Percentiles rank a stretch among this genome's conserved stretches.
Evolutionary conservation across 2,888 invertebrate species (phyloP).

Genomic region (Drosophila subquinaria): DNA sequence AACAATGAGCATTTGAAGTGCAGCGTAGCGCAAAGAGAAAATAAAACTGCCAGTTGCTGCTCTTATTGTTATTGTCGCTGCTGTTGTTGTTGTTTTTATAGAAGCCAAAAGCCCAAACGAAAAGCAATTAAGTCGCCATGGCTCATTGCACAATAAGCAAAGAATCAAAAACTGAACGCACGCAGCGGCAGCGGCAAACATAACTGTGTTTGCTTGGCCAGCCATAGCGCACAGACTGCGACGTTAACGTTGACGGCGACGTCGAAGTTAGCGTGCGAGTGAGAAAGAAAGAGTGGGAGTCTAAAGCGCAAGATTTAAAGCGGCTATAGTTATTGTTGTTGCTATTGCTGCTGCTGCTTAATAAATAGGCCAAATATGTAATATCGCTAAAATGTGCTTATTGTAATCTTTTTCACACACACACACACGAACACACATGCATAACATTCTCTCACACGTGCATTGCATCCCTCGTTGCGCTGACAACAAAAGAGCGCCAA

Average conservation of each 20-base stretch:
- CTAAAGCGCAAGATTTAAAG: constrained; percentile 29
- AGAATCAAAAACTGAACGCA: constrained; percentile 68
- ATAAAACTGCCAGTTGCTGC: constrained; percentile 49
- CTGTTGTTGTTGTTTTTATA: constrained; percentile 36
- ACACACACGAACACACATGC: constrained; percentile 31
- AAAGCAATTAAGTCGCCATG: constrained; percentile 80
- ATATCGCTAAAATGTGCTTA: constrained; percentile 79
- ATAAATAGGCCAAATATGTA: constrained; percentile 79
- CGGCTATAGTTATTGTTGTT: constrained; percentile 31
- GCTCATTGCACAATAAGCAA: constrained; percentile 81
- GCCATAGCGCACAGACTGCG: constrained; percentile 56
- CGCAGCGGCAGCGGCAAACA: constrained; percentile 61
- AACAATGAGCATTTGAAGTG: constrained; percentile 72
- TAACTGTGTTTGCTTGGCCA: constrained; percentile 77
- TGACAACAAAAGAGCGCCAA: constrained; percentile 43
- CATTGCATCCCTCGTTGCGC: constrained; percentile 69
- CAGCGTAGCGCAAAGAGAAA: constrained; percentile 75
- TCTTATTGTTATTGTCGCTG: constrained; percentile 26
- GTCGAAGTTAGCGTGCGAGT: constrained; percentile 18
- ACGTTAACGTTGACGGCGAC: constrained; percentile 23
- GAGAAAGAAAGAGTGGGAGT: constrained; percentile 32
- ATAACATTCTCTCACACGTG: constrained; percentile 59
- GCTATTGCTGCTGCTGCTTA: constrained; percentile 52
- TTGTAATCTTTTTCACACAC: constrained; percentile 71
- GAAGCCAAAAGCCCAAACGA: constrained; percentile 72